Base-by-base conservation (phyloP, 2,888 invertebrate species). In the Elysia crispata region DNA sequence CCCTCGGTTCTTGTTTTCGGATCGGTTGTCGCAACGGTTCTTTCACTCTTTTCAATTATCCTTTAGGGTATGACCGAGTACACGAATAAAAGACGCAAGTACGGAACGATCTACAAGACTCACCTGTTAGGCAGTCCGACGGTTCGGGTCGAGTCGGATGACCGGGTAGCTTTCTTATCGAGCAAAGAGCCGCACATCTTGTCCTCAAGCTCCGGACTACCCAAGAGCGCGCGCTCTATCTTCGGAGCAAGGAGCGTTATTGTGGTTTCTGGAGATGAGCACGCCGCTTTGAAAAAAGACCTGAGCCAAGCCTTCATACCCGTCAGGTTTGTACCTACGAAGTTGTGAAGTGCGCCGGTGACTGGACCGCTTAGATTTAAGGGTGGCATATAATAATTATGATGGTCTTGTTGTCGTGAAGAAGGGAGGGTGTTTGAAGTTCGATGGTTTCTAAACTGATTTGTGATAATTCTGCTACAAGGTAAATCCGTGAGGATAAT, bases 31-130 rank as follows among this genome's bases (percentile, higher is more conserved):
- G n/a, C n/a, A n/a, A n/a, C n/a, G n/a, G n/a, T n/a, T 41, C 41
- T 41, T 41, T 41, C 41, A 41, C 11, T 41, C 41, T 41, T 41
- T 41, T 41, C 5, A 41, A 6, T 41, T 41, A 3, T 11, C 11
- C 41, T 6, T 23, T 78, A 87, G 86, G 85, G 85, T 8, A 77
- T 78, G 49, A 76, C 83, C 13, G 87, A 86, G 76, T 88, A 84
- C 82, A 69, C 76, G 23, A 50, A 77, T 11, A 79, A 84, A n/a
- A 80, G 84, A 28, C 28, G 78, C 28, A 82, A 82, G 41, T 87
- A 87, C 81, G 91, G 91, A 23, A 76, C 81, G 6, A 85, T 91
- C 20, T 91, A 87, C 83, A 90, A 88, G 83, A 91, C 90, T 1
- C 91, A 91, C 79, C 50, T 91, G 0, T 76, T 90, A 8, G 90